These are phyloP conservation scores for Microcebus jonahi DNA, from an alignment of 2,113 vertebrate species.

Conservation along the genomic window DNA sequence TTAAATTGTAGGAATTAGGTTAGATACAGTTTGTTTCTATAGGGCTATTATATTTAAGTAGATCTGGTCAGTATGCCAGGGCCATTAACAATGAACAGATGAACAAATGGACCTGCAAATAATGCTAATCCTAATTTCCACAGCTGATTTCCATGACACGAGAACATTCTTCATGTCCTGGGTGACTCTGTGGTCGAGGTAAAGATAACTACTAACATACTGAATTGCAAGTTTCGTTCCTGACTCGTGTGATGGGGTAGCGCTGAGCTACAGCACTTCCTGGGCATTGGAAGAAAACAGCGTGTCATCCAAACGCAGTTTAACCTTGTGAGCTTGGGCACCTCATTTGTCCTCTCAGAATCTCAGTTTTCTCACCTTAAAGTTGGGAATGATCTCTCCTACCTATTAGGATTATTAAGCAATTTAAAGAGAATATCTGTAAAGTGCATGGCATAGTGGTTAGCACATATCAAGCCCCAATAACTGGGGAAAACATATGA, in stretches of 20 bases:
- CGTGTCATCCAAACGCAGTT: neutral
- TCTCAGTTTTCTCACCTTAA: neutral
- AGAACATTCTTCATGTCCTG: neutral
- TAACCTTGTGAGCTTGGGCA: neutral
- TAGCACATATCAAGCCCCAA: neutral
- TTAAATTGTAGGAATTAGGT: neutral
- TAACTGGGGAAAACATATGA: neutral
- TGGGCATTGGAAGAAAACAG: neutral
- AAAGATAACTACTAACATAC: neutral
- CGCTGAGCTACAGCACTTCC: neutral
- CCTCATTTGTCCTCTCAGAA: neutral
- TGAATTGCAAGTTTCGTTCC: neutral
- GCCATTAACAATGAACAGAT: neutral
- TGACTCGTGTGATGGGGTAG: neutral
- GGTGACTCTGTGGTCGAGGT: neutral
- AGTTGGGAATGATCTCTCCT: neutral
- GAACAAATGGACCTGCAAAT: neutral
- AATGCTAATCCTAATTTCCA: neutral
- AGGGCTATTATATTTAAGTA: neutral
- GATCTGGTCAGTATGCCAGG: neutral
- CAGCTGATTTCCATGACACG: neutral
- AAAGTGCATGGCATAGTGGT: neutral
- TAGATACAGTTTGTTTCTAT: neutral
- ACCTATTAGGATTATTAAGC: neutral
- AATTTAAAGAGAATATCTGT: neutral